Conservation (phyloP, 1,140 invertebrate genomes). For the Micrasema minimum region DNA sequence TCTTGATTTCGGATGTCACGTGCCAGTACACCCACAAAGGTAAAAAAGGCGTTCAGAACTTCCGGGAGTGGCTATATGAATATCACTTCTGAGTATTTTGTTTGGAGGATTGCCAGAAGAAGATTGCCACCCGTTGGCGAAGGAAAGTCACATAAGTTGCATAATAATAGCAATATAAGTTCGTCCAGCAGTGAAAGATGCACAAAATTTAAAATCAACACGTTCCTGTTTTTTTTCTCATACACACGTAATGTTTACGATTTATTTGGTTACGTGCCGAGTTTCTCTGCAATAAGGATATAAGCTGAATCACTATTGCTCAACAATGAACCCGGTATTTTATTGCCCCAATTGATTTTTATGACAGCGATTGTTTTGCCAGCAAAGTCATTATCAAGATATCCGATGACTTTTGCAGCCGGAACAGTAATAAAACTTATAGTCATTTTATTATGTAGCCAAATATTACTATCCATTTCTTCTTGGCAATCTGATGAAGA, state of each 20-base stretch:
- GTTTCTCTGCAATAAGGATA: background rate
- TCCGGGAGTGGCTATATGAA: background rate
- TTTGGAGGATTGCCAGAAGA: slow-evolving; percentile 12
- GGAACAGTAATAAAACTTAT: background rate
- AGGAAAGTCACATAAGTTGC: background rate
- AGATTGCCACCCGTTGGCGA: slow-evolving; percentile 5
- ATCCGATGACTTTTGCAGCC: background rate
- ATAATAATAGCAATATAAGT: slow-evolving; percentile 4
- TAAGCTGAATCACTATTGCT: background rate
- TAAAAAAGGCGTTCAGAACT: background rate
- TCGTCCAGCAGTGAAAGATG: too few relatives aligned
- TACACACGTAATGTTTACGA: too few relatives aligned
- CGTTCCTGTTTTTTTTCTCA: too few relatives aligned
- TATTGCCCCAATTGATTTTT: too few relatives aligned
- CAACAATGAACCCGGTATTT: too few relatives aligned
- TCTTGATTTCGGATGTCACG: slow-evolving; percentile 3
- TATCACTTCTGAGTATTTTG: background rate
- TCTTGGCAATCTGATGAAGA: too few relatives aligned
- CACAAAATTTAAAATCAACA: too few relatives aligned
- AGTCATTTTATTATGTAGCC: background rate
- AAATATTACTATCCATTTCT: too few relatives aligned
- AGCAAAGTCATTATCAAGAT: background rate
- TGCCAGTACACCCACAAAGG: background rate
- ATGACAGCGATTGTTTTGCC: too few relatives aligned
- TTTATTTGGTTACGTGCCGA: too few relatives aligned